phyloP scores from a whole-genome alignment of 2,113 vertebrate genomes.

The Oncorhynchus kisutch region DNA sequence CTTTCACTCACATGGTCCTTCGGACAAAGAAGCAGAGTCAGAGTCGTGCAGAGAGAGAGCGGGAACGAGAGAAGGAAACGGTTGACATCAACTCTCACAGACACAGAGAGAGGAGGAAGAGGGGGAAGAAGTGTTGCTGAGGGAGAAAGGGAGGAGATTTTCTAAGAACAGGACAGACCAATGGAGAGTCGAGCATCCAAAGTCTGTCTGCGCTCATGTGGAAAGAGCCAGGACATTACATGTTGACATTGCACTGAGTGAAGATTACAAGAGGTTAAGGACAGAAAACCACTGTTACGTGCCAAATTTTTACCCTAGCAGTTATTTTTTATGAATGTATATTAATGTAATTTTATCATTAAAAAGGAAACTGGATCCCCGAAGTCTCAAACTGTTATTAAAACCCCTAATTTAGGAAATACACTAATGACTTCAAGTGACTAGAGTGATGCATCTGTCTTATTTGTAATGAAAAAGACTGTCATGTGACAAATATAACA shows the following conservation, averaged over 20 bases:
- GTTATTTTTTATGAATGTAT: conserved; percentile 30
- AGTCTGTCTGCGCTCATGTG: conserved; percentile 20
- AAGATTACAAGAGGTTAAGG: background rate
- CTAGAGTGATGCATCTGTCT: background rate
- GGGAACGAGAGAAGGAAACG: conserved; percentile 72
- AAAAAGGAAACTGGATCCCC: conserved; percentile 41
- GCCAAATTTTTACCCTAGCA: conserved; percentile 8
- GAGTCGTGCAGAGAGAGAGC: conserved; percentile 64
- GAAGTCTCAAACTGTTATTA: conserved; percentile 25
- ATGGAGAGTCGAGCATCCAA: conserved; percentile 5
- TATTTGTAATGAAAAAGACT: background rate
- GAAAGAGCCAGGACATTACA: conserved; percentile 1
- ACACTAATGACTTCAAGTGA: conserved; percentile 43
- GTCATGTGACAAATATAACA: conserved; percentile 13
- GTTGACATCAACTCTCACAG: conserved; percentile 78
- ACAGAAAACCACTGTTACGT: conserved; percentile 48
- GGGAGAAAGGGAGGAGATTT: background rate
- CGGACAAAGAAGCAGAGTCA: conserved; percentile 78
- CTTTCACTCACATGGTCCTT: conserved; percentile 80
- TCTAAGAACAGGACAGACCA: background rate
- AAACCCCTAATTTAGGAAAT: conserved; percentile 31
- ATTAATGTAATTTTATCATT: conserved; percentile 39
- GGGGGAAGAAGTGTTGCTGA: conserved; percentile 82
- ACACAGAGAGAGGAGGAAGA: conserved; percentile 75
- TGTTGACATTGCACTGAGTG: conserved; percentile 49